A percentile compares a stretch with the other conserved stretches of the same genome.
These are phyloP conservation scores for Aplochiton taeniatus DNA, from an alignment of 2,797 vertebrate genomes.

Conservation along the genomic window DNA sequence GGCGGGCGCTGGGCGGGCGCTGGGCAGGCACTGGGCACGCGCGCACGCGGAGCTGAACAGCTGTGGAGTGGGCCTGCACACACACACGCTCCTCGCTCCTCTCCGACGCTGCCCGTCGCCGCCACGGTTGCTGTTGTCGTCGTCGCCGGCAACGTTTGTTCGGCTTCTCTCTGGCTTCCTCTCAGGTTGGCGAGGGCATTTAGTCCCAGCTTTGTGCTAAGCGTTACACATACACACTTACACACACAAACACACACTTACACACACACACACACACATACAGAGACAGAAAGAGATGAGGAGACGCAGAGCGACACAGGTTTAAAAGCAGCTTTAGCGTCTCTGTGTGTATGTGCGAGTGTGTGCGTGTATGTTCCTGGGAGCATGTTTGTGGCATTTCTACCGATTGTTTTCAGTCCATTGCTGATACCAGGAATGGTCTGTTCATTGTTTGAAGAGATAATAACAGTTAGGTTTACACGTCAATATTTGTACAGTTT, in stretches of 20 bases:
- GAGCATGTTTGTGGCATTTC: background rate
- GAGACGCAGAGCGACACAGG: background rate
- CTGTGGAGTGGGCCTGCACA: background rate
- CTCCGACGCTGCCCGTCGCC: background rate
- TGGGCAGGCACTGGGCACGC: background rate
- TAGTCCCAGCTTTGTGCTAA: background rate
- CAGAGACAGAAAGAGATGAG: conserved; percentile 5
- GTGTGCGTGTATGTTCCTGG: background rate
- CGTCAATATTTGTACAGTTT: too few species aligned
- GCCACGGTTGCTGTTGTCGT: too few species aligned
- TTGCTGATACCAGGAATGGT: too few species aligned
- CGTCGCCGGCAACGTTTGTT: too few species aligned
- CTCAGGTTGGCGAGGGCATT: background rate
- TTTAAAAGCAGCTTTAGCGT: background rate
- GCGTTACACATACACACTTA: background rate
- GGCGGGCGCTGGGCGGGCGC: background rate
- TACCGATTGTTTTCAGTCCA: too few species aligned
- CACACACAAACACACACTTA: background rate
- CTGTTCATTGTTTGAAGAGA: too few species aligned
- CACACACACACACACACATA: conserved; percentile 17
- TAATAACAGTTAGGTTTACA: too few species aligned
- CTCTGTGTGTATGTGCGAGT: background rate
- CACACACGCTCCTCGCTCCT: background rate
- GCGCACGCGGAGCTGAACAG: background rate
- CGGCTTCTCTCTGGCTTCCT: too few species aligned